Base-by-base conservation (phyloP, 2,888 invertebrate species). In the Proisotoma minuta region DNA sequence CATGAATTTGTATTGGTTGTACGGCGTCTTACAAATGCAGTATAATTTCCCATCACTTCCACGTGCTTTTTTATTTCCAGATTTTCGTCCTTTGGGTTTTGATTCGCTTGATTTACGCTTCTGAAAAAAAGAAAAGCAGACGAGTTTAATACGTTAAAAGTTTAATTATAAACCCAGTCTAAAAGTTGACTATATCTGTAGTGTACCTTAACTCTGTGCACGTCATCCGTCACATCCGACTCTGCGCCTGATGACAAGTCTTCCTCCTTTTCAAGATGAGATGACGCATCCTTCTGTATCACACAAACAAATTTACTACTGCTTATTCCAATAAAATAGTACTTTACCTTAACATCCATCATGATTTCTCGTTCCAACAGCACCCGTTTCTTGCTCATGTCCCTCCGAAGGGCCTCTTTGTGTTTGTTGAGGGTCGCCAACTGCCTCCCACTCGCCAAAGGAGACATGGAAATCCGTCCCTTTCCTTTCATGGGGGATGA, bases 1-100 rank as follows among this genome's bases (percentile, higher is more conserved):
- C 79, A 97, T 98, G 79, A 97, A 97, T 78, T 91, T 91, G 75
- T 20, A 76, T 73, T 92, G 91, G 78, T 98, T 96, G 77, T 97
- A 97, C 2, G 95, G 93, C 48, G 91, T 95, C 76, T 90, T 85
- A 77, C 97, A 97, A 58, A 93, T 81, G 77, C 97, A 97, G 75
- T 93, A 88, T 1, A 95, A 81, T 76, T 91, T 90, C 74, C 90
- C 43, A 89, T 75, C 88, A 89, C 52, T 68, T 74, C 27, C 26
- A 28, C 26, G 43, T 43, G 2, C 34, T 43, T 10, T 15, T 40
- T 71, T 75, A 34, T 73, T 65, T 3, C 61, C 47, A 2, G 65
- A 52, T 24, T 59, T 49, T n/a, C 52, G 51, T 77, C 63, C 76
- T 77, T 66, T 78, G 18, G 43, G n/a, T 51, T 50, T 51, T 2